Percentiles rank a stretch among this genome's conserved stretches.
Conservation (phyloP, 2,888 invertebrate species). For the Autographa gamma region DNA sequence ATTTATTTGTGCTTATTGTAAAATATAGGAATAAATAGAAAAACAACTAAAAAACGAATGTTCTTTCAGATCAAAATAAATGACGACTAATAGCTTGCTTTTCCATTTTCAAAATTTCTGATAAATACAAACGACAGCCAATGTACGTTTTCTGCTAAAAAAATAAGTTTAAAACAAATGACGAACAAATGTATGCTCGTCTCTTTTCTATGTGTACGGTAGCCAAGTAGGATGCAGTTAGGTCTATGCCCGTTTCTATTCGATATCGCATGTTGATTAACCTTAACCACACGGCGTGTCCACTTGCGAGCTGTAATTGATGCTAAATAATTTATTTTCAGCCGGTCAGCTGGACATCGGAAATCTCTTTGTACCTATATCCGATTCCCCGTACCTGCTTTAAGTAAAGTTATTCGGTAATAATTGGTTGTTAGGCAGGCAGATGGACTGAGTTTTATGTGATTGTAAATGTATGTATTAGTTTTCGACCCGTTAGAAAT, state of each 20-base stretch:
- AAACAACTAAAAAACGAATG: no score
- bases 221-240: constrained; percentile 5
- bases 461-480: not conserved
- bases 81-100: no score
- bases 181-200: not conserved
- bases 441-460: not conserved
- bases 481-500: no score
- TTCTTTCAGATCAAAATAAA: no score
- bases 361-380: constrained; percentile 25
- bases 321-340: constrained; percentile 52
- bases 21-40: no score
- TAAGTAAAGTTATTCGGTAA: constrained; percentile 7
- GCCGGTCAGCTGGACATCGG: constrained; percentile 31
- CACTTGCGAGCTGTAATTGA: constrained; percentile 50
- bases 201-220: not conserved
- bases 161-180: no score
- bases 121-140: no score
- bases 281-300: constrained; percentile 38
- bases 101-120: not conserved
- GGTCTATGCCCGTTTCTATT: constrained; percentile 36
- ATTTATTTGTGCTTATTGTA: no score
- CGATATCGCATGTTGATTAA: constrained; percentile 49
- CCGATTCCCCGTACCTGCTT: not conserved
- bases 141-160: no score
- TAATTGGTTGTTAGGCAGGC: constrained; percentile 12